phyloP scores from a whole-genome alignment of 1,140 invertebrate species.

The Harpegnathos saltator region DNA sequence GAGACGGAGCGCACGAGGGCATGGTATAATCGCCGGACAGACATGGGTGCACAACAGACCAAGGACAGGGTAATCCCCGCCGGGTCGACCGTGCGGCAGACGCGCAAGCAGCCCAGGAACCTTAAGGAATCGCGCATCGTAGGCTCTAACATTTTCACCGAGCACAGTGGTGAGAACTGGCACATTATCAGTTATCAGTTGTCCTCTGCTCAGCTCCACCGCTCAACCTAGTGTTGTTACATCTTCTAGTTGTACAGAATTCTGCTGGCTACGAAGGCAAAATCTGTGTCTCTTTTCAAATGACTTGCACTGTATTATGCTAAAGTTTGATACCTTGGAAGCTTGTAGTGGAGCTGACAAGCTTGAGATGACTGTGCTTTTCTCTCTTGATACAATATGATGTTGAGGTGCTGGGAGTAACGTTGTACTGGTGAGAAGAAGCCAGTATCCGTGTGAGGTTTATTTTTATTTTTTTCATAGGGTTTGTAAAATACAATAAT shows the following conservation, averaged over 20 bases:
- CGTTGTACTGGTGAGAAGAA: background rate
- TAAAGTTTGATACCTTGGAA: background rate
- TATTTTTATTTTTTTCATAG: background rate
- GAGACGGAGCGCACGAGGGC: slow-evolving; percentile 60
- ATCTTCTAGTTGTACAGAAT: background rate
- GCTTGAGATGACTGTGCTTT: background rate
- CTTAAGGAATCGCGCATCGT: slow-evolving; percentile 92
- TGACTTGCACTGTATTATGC: too few species aligned
- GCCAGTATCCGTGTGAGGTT: background rate
- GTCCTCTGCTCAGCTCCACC: slow-evolving; percentile 11
- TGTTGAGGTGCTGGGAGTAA: background rate
- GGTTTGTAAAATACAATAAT: background rate
- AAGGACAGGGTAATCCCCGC: slow-evolving; percentile 91
- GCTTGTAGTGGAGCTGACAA: background rate
- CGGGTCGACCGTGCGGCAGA: slow-evolving; percentile 89
- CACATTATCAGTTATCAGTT: slow-evolving; percentile 55
- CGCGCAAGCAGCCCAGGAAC: slow-evolving; percentile 89
- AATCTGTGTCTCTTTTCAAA: background rate
- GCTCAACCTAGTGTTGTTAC: background rate
- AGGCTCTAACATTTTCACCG: slow-evolving; percentile 95
- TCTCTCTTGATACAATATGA: background rate
- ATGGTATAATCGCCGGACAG: slow-evolving; percentile 80
- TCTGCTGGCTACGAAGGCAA: background rate
- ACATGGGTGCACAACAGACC: slow-evolving; percentile 95
- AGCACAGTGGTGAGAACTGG: slow-evolving; percentile 92